Conservation (phyloP, 2,113 vertebrate species). For the Laticauda colubrina region DNA sequence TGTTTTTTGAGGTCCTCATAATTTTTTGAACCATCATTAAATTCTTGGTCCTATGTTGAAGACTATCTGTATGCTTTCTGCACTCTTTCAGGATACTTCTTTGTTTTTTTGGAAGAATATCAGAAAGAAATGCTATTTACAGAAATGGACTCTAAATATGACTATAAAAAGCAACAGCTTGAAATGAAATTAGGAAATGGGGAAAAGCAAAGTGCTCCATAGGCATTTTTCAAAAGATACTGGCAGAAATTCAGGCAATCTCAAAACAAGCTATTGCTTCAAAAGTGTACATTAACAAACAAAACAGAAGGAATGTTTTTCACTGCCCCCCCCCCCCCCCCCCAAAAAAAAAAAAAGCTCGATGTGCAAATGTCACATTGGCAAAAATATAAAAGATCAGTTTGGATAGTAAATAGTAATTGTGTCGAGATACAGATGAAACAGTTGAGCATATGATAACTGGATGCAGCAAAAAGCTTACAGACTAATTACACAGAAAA, state of each 20-base stretch:
- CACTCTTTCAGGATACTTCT: background rate
- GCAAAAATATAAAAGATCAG: background rate
- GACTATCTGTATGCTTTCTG: background rate
- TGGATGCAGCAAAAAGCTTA: background rate
- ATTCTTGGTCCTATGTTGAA: background rate
- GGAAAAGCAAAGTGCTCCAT: background rate
- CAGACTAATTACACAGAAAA: background rate
- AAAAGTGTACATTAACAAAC: background rate
- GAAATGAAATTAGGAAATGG: background rate
- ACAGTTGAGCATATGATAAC: background rate
- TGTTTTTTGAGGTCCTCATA: background rate
- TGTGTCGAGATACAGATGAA: background rate
- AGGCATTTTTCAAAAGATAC: background rate
- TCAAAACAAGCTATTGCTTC: background rate
- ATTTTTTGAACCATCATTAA: background rate
- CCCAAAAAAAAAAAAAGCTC: background rate
- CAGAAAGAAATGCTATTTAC: background rate
- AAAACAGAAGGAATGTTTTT: background rate
- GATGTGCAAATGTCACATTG: background rate
- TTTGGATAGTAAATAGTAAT: background rate
- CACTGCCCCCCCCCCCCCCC: background rate
- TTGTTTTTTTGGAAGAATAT: background rate
- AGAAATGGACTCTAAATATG: background rate
- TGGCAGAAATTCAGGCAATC: background rate
- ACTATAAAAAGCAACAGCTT: background rate